Evolutionary conservation across 2,888 invertebrate species (phyloP).

Genomic region (Acleris holmiana): DNA sequence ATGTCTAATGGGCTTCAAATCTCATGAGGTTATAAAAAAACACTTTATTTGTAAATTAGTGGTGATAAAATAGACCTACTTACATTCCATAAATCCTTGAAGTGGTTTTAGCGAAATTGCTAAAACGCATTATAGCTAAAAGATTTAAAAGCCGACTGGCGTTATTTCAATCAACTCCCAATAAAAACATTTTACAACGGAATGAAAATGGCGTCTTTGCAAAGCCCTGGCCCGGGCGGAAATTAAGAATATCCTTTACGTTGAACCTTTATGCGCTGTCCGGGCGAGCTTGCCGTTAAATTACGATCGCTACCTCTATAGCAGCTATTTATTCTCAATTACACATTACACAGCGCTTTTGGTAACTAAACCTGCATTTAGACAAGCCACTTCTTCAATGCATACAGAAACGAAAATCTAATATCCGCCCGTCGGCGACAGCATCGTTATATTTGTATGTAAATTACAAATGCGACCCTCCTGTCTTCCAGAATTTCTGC

Average conservation of each 20-base stretch:
- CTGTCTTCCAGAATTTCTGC: slow-evolving; percentile 14
- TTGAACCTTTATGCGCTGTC: slow-evolving; percentile 24
- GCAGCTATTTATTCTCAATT: background rate
- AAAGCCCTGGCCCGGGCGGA: slow-evolving; percentile 44
- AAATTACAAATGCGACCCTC: background rate
- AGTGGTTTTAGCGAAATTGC: background rate
- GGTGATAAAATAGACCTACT: too few relatives aligned
- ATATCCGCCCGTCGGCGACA: background rate
- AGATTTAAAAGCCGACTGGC: slow-evolving; percentile 23
- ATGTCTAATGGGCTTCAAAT: too few relatives aligned
- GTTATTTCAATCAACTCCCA: slow-evolving; percentile 48
- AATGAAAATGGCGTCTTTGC: slow-evolving; percentile 46
- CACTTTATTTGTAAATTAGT: too few relatives aligned
- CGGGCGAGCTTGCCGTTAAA: slow-evolving; percentile 21
- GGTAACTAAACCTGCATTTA: background rate
- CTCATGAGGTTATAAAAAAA: too few relatives aligned
- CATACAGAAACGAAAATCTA: slow-evolving; percentile 5
- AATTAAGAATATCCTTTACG: slow-evolving; percentile 51
- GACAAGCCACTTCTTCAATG: background rate
- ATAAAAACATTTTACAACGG: slow-evolving; percentile 48
- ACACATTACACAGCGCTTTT: background rate
- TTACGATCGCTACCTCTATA: slow-evolving; percentile 22
- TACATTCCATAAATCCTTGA: background rate
- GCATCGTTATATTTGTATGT: slow-evolving; percentile 9
- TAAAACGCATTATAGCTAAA: slow-evolving; percentile 9